phyloP scores from a whole-genome alignment of 2,888 invertebrate species.

The Drosophila tripunctata region DNA sequence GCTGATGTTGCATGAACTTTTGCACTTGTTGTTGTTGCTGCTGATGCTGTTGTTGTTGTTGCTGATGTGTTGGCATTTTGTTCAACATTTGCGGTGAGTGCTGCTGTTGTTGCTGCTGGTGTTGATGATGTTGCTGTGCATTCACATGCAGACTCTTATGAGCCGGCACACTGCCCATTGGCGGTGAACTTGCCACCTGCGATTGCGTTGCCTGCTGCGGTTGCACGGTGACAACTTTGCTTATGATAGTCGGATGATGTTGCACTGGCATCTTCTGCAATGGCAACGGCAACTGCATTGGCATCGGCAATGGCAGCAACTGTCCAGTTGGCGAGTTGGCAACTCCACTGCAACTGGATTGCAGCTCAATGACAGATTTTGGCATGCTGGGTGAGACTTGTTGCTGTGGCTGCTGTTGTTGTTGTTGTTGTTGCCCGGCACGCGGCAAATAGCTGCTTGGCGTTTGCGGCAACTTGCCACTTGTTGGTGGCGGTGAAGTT shows the following conservation, averaged over 20 bases:
- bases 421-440: slow-evolving; percentile 19
- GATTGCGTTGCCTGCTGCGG: slow-evolving; percentile 80
- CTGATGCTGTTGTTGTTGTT: slow-evolving; percentile 71
- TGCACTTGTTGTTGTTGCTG: slow-evolving; percentile 70
- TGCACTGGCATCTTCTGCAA: slow-evolving; percentile 78
- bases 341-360: slow-evolving; percentile 21
- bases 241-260: slow-evolving; percentile 80
- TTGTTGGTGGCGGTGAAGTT: slow-evolving; percentile 58
- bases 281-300: slow-evolving; percentile 73
- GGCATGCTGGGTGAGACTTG: slow-evolving; percentile 41
- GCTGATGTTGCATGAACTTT: slow-evolving; percentile 81
- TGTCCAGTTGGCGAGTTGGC: slow-evolving; percentile 40
- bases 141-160: slow-evolving; percentile 61
- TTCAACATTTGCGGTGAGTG: slow-evolving; percentile 79
- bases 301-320: slow-evolving; percentile 68
- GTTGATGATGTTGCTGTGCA: slow-evolving; percentile 55
- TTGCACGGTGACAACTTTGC: slow-evolving; percentile 81
- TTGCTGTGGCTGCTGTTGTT: slow-evolving; percentile 56
- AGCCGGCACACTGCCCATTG: slow-evolving; percentile 60
- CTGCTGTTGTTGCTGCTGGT: slow-evolving; percentile 45
- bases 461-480: slow-evolving; percentile 61
- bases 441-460: slow-evolving; percentile 60
- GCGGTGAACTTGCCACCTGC: slow-evolving; percentile 58
- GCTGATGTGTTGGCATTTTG: slow-evolving; percentile 72
- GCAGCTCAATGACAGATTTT: slow-evolving; percentile 83